Percentiles rank a stretch among this genome's conserved stretches.
Evolutionary conservation across 1,140 invertebrate species (phyloP).

Genomic region (Matsumurasca onukii): DNA sequence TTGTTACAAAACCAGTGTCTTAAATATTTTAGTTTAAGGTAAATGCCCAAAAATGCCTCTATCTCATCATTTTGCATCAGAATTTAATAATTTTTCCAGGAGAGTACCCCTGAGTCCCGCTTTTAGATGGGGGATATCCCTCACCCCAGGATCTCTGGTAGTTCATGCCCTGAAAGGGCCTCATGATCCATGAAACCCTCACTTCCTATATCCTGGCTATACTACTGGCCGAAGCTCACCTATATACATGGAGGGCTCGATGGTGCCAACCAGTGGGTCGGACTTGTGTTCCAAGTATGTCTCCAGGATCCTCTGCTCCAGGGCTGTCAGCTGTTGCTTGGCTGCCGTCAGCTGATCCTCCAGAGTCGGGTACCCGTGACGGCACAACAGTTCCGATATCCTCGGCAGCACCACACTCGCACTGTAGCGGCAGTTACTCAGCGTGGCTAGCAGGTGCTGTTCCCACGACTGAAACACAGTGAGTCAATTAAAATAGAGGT

Average conservation of each 20-base stretch:
- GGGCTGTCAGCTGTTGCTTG: slow-evolving; percentile 57
- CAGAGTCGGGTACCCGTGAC: slow-evolving; percentile 71
- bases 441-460: slow-evolving; percentile 77
- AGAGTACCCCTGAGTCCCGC: no score
- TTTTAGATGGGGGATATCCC: no score
- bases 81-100: no score
- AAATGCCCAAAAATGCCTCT: no score
- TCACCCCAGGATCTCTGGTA: no score
- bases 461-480: slow-evolving; percentile 65
- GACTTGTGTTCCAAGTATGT: slow-evolving; percentile 90
- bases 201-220: no score
- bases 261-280: slow-evolving; percentile 89
- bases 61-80: no score
- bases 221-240: slow-evolving; percentile 48
- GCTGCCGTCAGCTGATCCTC: slow-evolving; percentile 59
- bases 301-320: slow-evolving; percentile 72
- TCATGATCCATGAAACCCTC: no score
- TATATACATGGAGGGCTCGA: slow-evolving; percentile 94
- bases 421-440: slow-evolving; percentile 89
- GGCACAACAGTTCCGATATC: slow-evolving; percentile 61
- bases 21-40: no score
- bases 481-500: no score
- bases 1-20: no score
- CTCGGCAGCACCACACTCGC: slow-evolving; percentile 68
- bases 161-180: no score